Evolutionary conservation across 2,797 vertebrate genomes (phyloP).

Genomic region (Brachyrhaphis roseni): DNA sequence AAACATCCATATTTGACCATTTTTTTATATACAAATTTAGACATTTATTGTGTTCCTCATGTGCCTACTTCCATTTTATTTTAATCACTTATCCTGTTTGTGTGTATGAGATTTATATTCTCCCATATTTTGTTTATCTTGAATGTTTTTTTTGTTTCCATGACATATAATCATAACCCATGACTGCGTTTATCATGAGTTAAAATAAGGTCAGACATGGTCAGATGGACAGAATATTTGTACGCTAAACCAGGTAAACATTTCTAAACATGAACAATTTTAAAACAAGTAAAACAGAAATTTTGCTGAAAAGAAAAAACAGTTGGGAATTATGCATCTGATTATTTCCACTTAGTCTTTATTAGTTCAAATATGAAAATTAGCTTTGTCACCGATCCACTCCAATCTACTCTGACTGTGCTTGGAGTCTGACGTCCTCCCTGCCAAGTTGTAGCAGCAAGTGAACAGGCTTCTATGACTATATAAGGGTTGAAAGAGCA

Average conservation of each 20-base stretch:
- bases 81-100: background rate
- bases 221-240: background rate
- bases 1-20: background rate
- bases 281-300: background rate
- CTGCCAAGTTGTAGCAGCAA: conserved; percentile 45
- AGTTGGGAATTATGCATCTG: background rate
- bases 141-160: background rate
- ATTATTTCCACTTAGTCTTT: background rate
- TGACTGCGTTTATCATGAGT: background rate
- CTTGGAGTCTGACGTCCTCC: conserved; percentile 26
- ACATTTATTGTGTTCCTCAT: background rate
- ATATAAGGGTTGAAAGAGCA: conserved; percentile 48
- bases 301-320: background rate
- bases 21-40: background rate
- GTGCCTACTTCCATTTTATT: background rate
- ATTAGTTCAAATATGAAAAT: background rate
- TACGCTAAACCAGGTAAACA: background rate
- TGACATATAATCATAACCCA: background rate
- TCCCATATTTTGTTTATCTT: background rate
- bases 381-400: conserved; percentile 22
- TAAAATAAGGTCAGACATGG: background rate
- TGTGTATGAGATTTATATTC: background rate
- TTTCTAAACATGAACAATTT: background rate
- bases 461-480: conserved; percentile 22
- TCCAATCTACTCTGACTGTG: conserved; percentile 10